Evolutionary conservation across 2,888 invertebrate species (phyloP).

Genomic region (Slavum lentiscoides): DNA sequence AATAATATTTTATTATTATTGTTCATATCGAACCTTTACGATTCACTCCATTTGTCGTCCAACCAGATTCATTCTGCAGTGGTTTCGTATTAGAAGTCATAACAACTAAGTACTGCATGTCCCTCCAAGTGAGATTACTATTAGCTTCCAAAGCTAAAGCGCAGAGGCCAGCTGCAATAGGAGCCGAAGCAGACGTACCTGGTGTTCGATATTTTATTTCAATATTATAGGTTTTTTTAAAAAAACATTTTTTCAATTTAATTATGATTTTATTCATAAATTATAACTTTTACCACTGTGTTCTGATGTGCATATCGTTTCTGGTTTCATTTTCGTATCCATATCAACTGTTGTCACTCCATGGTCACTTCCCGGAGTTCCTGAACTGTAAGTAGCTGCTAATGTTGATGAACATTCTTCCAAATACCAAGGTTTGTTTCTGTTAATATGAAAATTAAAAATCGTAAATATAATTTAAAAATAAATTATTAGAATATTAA

Average conservation of each 20-base stretch:
- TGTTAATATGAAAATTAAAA: neutral
- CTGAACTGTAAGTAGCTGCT: conserved; percentile 96
- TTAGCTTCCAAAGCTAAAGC: conserved; percentile 92
- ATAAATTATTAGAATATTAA: neutral
- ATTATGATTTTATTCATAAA: neutral
- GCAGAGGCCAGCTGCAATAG: conserved; percentile 90
- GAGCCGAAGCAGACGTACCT: conserved; percentile 90
- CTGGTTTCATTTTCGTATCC: conserved; percentile 83
- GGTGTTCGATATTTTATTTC: conserved; percentile 36
- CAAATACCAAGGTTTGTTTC: conserved; percentile 84
- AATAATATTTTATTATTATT: neutral
- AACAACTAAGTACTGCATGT: conserved; percentile 96
- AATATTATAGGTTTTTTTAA: neutral
- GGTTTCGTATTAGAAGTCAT: conserved; percentile 87
- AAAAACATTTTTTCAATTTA: neutral
- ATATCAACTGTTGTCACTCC: conserved; percentile 91
- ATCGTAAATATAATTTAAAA: neutral
- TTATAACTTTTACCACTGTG: conserved; percentile 68
- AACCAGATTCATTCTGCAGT: conserved; percentile 87
- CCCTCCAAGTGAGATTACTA: conserved; percentile 92
- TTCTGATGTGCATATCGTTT: conserved; percentile 88
- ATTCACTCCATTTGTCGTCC: conserved; percentile 92
- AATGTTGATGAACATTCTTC: conserved; percentile 98
- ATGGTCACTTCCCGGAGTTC: conserved; percentile 88
- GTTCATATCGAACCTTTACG: conserved; percentile 58